Base-by-base conservation (phyloP, 2,888 invertebrate genomes). In the Epistrophe grossulariae region DNA sequence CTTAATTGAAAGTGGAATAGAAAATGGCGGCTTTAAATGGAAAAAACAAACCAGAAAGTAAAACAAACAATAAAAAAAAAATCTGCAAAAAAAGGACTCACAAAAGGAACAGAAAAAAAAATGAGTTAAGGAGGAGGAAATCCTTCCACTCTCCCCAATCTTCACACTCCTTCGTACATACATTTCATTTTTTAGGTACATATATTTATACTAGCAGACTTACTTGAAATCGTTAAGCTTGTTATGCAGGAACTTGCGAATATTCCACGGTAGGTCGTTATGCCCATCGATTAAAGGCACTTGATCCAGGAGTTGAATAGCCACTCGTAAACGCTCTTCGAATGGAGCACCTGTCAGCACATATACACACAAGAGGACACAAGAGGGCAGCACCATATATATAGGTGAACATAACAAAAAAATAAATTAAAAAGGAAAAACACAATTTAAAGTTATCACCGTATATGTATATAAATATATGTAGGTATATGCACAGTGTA, bases 201-300 rank as follows among this genome's bases (percentile, higher is more conserved):
- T 24, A 24, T 24, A 24, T 3, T 3, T 24, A 24, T 15, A 5
- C 15, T 5, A 78, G 77, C 66, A 60, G 68, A 93, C 91, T 92
- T 89, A 95, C 95, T 95, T 95, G 91, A 97, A 97, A 92, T 97
- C 96, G 92, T 96, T 96, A 90, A 98, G 95, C 92, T 96, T 96
- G 93, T 97, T 97, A 93, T 97, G 97, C 92, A 97, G 94, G 93
- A 97, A 97, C 93, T 97, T 97, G 89, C 97, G 94, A 92, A 98
- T 97, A 93, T 97, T 97, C 97, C 97, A 97, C 15, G 97, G 97
- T 89, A 97, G 94, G 93, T 98, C 98, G 93, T 98, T 98, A 94
- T 98, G 97, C 89, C 97, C 97, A 93, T 97, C 97, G 90, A 97
- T 95, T 89, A 97, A 95, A 89, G 96, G 96, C 89, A 96, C 96